Base-by-base conservation (phyloP, 2,797 vertebrate genomes). In the Argentina silus region DNA sequence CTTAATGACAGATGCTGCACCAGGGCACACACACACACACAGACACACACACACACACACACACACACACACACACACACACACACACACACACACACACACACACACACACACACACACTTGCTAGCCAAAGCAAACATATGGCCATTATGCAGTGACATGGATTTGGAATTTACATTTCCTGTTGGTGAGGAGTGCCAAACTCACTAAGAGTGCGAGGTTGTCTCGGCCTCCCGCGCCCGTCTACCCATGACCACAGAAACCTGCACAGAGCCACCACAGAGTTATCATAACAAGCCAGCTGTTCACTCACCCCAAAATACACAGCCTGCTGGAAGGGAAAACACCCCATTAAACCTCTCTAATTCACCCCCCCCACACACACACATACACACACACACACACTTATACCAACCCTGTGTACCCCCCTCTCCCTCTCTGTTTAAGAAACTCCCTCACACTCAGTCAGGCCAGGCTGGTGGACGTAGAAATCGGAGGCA, bases 61-160 rank as follows among this genome's bases (percentile, higher is more conserved):
- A 81, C 56, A 69, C 65, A 79, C 72, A 67, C 36, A 48, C 47
- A 66, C 56, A 74, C 67, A 71, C 50, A 21, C 55, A 69, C 23
- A 57, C 12, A 67, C 9, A 7, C 65, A 53, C 51, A 64, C 51
- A 42, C 59, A 23, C 59, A 67, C 23, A 9, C 14, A 61, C 17
- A 62, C 21, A 62, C 44, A 17, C 56, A 47, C 43, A 50, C 69
- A 70, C 9, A 62, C 57, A 57, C n/a, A 55, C 50, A 19, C 43
- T 47, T 15, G 23, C 45, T 23, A 57, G 63, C 59, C 44, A 72
- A 8, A 69, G 70, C 65, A 70, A 78, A 67, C 65, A 72, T 66
- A 55, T 64, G 56, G 73, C 44, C 67, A 74, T 74, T 78, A 75
- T 36, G 43, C 51, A 68, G 64, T 44, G 27, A 77, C 62, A 66